Evolutionary conservation across 1,140 invertebrate genomes (phyloP).

Genomic region (Tetranychus urticae): DNA sequence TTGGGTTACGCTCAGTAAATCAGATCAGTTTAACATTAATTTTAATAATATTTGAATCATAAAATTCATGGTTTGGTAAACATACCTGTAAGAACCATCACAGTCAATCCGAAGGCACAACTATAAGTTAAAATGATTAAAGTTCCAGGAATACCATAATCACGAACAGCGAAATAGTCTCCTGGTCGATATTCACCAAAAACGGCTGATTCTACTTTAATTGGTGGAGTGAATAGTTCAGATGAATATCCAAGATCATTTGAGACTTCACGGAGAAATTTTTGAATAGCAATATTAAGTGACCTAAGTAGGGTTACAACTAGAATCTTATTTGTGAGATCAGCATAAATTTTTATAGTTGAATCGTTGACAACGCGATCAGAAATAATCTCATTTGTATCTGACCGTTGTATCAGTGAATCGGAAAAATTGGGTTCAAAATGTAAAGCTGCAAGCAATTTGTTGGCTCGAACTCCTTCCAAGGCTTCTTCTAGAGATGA

Average conservation of each 20-base stretch:
- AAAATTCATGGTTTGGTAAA: neutral
- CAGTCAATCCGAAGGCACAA: neutral
- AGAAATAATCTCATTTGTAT: neutral
- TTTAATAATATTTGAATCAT: neutral
- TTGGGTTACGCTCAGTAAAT: too few species aligned
- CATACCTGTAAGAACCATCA: neutral
- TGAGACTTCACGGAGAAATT: neutral
- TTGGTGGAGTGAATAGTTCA: neutral
- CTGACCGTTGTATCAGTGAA: constrained; percentile 2
- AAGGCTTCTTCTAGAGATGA: neutral
- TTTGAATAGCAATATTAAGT: neutral
- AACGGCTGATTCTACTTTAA: neutral
- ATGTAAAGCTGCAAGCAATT: constrained; percentile 10
- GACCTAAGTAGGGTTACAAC: neutral
- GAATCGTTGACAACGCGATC: neutral
- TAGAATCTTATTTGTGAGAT: neutral
- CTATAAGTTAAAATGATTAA: neutral
- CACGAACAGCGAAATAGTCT: neutral
- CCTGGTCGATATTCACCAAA: neutral
- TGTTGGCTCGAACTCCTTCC: constrained; percentile 5
- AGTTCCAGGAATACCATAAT: neutral
- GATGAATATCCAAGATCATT: neutral
- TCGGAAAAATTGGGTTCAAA: constrained; percentile 7
- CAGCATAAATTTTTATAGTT: neutral
- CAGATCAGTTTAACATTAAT: too few species aligned